Base-by-base conservation (phyloP, 2,113 vertebrate genomes). In the Noctilio leporinus region DNA sequence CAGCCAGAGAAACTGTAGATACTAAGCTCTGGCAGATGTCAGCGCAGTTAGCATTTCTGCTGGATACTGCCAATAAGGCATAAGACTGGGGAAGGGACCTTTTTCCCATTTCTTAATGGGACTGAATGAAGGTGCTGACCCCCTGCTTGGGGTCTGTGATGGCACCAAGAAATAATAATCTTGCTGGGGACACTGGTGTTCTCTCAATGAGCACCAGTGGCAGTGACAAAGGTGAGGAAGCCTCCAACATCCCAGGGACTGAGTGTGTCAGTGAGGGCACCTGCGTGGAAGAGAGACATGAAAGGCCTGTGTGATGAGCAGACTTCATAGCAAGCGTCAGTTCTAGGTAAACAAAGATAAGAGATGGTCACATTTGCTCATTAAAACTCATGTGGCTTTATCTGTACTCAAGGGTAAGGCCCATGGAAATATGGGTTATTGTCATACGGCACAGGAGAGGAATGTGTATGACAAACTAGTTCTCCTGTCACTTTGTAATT, bases 71-170 rank as follows among this genome's bases (percentile, higher is more conserved):
- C 24, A 51, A 6, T n/a, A 26, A 20, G 35, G 26, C 45, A 11
- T 57, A 57, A 43, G 35, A 38, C 10, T 7, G 8, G 8, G n/a
- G 22, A 82, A 47, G 20, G 12, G 11, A 8, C 28, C 5, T 62
- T 81, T 51, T 82, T n/a, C 15, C 9, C 3, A 22, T 2, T 84
- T 94, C 6, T 69, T 55, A 49, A 16, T 49, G 6, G 22, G 35
- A 43, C 43, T 40, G 62, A 51, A 14, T 15, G 7, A 47, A 40
- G 40, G 33, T 40, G 33, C 33, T n/a, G 35, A 70, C 12, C 17
- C 1, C 22, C 8, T 4, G 1, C 2, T 5, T 47, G 47, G 15
- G 9, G 10, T 15, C 55, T 45, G 0, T 33, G 38, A 69, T 10
- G 57, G 2, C 17, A 51, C 2, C 0, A 15, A 35, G 49, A 40